Conservation (phyloP, 2,797 vertebrate species). For the Morelia viridis region DNA sequence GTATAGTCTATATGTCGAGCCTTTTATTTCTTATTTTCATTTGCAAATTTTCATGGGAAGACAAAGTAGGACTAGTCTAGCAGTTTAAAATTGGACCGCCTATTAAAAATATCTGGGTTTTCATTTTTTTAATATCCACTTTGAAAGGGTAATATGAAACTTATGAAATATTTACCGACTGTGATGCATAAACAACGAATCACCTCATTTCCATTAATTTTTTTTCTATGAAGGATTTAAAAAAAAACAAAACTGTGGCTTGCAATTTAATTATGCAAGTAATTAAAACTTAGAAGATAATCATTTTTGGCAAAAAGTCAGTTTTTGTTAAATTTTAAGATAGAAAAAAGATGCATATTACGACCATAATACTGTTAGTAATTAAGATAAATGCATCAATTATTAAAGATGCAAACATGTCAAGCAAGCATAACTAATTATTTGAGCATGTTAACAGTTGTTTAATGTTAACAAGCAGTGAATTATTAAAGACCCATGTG, state of each 20-base stretch:
- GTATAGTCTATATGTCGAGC: conserved; percentile 13
- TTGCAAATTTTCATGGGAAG: conserved; percentile 49
- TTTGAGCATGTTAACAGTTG: conserved; percentile 99
- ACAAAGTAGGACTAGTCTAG: conserved; percentile 51
- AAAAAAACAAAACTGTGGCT: conserved; percentile 75
- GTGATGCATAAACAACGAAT: conserved; percentile 80
- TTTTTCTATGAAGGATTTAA: conserved; percentile 70
- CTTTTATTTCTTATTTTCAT: conserved; percentile 54
- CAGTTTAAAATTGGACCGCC: conserved; percentile 68
- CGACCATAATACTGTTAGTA: conserved; percentile 95
- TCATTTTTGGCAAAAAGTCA: conserved; percentile 89
- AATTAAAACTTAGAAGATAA: conserved; percentile 97
- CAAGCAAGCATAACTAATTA: conserved; percentile 99
- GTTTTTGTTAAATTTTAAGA: conserved; percentile 86
- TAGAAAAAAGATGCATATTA: conserved; percentile 86
- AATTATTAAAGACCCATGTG: conserved; percentile 96
- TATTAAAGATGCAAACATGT: conserved; percentile 99
- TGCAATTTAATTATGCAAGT: conserved; percentile 90
- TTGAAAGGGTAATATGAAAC: conserved; percentile 77
- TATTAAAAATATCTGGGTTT: conserved; percentile 68
- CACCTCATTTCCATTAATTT: conserved; percentile 79
- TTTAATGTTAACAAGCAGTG: conserved; percentile 98
- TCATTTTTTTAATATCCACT: conserved; percentile 64
- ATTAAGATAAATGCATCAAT: conserved; percentile 99
- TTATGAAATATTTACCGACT: conserved; percentile 82